Conservation (phyloP, 2,888 invertebrate species). For the Eupithecia subumbrata region DNA sequence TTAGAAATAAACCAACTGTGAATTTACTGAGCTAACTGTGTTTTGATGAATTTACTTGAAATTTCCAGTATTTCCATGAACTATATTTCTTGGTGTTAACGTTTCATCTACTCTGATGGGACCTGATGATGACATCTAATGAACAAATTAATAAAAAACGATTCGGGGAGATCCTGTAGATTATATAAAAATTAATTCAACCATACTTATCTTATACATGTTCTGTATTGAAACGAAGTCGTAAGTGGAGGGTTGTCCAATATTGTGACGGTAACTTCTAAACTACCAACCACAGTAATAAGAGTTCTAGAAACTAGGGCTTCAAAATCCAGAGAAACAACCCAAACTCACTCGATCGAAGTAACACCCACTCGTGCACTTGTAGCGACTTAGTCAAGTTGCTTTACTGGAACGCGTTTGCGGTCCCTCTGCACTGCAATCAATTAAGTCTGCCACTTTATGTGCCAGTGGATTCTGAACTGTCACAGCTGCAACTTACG, state of each 20-base stretch:
- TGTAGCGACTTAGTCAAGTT: conserved; percentile 43
- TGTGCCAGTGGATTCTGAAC: conserved; percentile 5
- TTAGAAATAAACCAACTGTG: conserved; percentile 4
- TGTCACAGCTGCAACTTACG: neutral
- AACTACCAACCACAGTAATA: neutral
- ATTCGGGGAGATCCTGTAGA: neutral
- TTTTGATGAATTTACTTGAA: neutral
- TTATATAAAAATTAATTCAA: neutral
- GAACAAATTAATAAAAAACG: neutral
- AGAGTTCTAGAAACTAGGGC: neutral
- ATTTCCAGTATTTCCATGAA: neutral
- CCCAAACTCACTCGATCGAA: neutral
- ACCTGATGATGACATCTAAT: neutral
- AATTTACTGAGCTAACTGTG: neutral
- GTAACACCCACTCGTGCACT: conserved; percentile 18
- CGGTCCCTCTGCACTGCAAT: conserved; percentile 47
- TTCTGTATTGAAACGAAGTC: neutral
- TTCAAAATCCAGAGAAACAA: neutral
- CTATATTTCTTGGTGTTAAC: neutral
- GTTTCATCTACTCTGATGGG: neutral
- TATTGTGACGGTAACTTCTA: neutral
- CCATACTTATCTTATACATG: neutral
- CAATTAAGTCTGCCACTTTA: conserved; percentile 51
- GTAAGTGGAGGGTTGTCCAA: neutral
- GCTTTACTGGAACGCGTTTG: conserved; percentile 46